Conservation (phyloP, 2,113 vertebrate genomes). For the Ondatra zibethicus region DNA sequence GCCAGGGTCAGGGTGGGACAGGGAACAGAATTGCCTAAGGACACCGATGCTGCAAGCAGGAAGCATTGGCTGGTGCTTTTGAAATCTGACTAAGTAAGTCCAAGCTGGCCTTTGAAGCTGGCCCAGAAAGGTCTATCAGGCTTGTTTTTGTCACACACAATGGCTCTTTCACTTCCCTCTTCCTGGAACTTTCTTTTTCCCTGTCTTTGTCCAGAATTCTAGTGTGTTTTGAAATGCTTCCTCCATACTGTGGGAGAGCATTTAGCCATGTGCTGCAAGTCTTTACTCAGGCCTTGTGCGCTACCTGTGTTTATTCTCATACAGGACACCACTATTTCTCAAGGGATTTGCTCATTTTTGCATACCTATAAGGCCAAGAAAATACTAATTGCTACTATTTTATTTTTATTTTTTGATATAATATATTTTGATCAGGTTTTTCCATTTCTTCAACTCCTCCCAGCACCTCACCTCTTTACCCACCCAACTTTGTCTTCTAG, state of each 20-base stretch:
- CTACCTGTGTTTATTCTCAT: neutral
- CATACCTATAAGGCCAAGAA: neutral
- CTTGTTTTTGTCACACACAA: neutral
- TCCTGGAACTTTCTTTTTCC: neutral
- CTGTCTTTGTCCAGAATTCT: neutral
- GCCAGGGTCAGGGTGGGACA: neutral
- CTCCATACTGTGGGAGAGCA: neutral
- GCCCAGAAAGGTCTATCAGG: neutral
- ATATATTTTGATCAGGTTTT: neutral
- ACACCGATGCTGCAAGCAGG: neutral
- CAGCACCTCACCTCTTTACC: neutral
- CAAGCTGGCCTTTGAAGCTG: neutral
- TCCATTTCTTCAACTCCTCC: neutral
- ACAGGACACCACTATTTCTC: neutral
- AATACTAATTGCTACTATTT: neutral
- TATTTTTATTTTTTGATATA: neutral
- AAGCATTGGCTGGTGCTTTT: neutral
- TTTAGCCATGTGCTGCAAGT: neutral
- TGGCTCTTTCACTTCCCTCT: neutral
- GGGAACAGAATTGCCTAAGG: neutral
- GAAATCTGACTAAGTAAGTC: neutral
- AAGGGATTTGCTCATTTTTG: constrained; percentile 10
- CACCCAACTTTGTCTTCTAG: neutral
- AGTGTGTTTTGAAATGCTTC: neutral
- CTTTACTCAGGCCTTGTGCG: neutral